phyloP scores from a whole-genome alignment of 2,113 vertebrate species.

The Tympanuchus pallidicinctus region DNA sequence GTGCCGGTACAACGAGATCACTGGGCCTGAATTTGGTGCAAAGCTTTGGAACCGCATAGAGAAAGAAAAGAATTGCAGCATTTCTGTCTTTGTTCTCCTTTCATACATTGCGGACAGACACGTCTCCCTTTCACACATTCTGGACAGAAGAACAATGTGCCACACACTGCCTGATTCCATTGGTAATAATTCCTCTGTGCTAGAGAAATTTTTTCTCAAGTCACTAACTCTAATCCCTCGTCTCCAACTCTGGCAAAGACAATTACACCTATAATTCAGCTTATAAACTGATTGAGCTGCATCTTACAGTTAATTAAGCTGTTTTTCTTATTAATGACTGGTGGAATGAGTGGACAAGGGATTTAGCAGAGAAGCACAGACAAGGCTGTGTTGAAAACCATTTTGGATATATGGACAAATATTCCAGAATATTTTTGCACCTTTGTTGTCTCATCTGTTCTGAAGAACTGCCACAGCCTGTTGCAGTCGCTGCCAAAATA shows the following conservation, averaged over 20 bases:
- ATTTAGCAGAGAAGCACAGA: not conserved
- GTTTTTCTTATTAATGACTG: not conserved
- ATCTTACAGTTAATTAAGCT: not conserved
- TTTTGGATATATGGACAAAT: not conserved
- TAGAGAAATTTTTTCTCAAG: not conserved
- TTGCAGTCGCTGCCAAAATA: not conserved
- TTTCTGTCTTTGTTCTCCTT: conserved; percentile 24
- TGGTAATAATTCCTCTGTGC: not conserved
- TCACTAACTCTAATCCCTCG: not conserved
- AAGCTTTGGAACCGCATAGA: not conserved
- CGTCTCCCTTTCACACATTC: not conserved
- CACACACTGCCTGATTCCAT: not conserved
- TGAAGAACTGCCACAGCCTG: not conserved
- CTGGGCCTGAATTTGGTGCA: not conserved
- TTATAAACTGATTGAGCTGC: not conserved
- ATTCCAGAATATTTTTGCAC: not conserved
- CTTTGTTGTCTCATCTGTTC: not conserved
- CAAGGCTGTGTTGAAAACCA: not conserved
- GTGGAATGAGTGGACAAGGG: not conserved
- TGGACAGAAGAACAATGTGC: not conserved
- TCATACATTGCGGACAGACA: not conserved
- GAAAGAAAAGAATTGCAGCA: not conserved
- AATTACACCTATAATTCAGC: not conserved
- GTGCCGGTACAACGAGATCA: conserved; percentile 9
- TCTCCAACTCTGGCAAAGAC: not conserved